Conservation (phyloP, 2,797 vertebrate genomes). For the Anguilla pacifica region DNA sequence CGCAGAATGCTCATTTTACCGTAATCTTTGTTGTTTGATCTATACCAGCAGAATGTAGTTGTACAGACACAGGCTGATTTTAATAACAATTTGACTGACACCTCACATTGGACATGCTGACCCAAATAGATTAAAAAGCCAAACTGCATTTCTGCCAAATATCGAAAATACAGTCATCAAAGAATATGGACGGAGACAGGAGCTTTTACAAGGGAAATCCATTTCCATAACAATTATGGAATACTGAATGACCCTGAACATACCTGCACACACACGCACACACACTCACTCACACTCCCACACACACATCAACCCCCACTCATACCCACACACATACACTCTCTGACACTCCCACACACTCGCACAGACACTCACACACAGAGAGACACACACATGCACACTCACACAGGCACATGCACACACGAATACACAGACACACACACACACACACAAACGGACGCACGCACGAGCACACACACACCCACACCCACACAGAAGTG, state of each 20-base stretch:
- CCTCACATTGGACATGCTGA: not conserved
- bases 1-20: not conserved
- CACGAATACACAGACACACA: not conserved
- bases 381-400: constrained; percentile 10
- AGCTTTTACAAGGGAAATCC: not conserved
- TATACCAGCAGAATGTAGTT: not conserved
- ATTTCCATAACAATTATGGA: not conserved
- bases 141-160: not conserved
- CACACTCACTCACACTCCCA: not conserved
- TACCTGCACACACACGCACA: not conserved
- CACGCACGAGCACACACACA: not conserved
- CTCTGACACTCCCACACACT: too few relatives aligned
- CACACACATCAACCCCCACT: not conserved
- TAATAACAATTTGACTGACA: not conserved
- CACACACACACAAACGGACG: not conserved
- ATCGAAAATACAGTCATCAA: not conserved
- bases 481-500: not conserved
- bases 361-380: too few relatives aligned
- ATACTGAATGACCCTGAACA: not conserved
- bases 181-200: not conserved
- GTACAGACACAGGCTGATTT: not conserved
- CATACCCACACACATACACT: not conserved
- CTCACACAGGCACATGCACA: not conserved
- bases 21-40: not conserved
- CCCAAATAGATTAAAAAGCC: not conserved